A percentile compares a stretch with the other conserved stretches of the same genome.
These are phyloP conservation scores for Etheostoma perlongum DNA, from an alignment of 2,797 vertebrate species.

Conservation along the genomic window DNA sequence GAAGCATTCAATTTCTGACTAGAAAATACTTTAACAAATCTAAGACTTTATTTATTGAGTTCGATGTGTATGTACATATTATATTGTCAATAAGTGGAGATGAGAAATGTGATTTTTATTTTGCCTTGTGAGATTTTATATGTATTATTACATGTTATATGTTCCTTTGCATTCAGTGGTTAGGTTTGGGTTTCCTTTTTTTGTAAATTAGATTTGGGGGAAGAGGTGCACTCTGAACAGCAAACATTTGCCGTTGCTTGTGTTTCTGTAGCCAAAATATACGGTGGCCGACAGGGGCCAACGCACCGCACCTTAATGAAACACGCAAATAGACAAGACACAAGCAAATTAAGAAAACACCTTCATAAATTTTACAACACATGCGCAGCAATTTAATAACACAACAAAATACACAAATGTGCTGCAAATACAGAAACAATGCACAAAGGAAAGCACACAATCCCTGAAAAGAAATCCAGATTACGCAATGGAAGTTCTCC, in stretches of 20 bases:
- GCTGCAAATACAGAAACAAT: too few species aligned
- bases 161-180: conserved; percentile 42
- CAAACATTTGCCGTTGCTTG: conserved; percentile 8
- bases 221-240: too few species aligned
- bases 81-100: conserved; percentile 28
- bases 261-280: conserved; percentile 26
- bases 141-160: conserved; percentile 27
- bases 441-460: too few species aligned
- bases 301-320: too few species aligned
- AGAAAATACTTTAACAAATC: conserved; percentile 64
- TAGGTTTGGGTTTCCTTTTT: conserved; percentile 21
- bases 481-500: too few species aligned
- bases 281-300: too few species aligned
- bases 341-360: too few species aligned
- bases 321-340: too few species aligned
- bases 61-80: conserved; percentile 78
- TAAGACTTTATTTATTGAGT: conserved; percentile 88
- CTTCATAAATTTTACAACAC: too few species aligned
- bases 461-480: too few species aligned
- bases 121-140: conserved; percentile 59
- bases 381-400: too few species aligned
- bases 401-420: too few species aligned
- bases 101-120: conserved; percentile 44
- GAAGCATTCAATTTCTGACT: conserved; percentile 58
- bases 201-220: not conserved